Evolutionary conservation across 2,113 vertebrate species (phyloP).

Genomic region (Drymodes brunneopygia): DNA sequence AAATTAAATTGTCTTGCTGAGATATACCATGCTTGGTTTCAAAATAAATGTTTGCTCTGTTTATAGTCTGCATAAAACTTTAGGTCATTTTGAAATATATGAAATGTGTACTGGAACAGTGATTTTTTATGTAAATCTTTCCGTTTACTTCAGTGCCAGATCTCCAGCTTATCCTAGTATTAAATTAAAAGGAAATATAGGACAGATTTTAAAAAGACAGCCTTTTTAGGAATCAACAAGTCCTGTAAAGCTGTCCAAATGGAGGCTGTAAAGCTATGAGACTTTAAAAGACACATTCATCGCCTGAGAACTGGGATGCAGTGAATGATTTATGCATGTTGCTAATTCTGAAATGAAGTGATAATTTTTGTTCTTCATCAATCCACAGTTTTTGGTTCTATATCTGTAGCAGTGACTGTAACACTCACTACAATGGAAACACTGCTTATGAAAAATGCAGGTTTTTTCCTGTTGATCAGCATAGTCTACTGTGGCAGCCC

Average conservation of each 20-base stretch:
- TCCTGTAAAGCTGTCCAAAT: background rate
- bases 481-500: background rate
- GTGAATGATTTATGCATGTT: background rate
- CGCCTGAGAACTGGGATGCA: background rate
- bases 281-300: background rate
- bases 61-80: background rate
- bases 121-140: background rate
- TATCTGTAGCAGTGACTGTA: background rate
- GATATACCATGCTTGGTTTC: background rate
- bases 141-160: background rate
- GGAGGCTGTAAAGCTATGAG: background rate
- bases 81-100: background rate
- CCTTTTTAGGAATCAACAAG: background rate
- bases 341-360: background rate
- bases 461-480: fast-evolving
- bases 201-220: background rate
- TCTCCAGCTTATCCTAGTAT: background rate
- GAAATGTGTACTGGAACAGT: background rate
- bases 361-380: background rate
- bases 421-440: background rate
- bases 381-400: background rate
- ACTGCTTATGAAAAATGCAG: background rate
- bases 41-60: background rate
- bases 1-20: background rate
- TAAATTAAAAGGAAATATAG: background rate